Evolutionary conservation across 2,888 invertebrate genomes (phyloP), one percentile per base, ranked within the genome.

Genomic region (Drosophila buzzatii): DNA sequence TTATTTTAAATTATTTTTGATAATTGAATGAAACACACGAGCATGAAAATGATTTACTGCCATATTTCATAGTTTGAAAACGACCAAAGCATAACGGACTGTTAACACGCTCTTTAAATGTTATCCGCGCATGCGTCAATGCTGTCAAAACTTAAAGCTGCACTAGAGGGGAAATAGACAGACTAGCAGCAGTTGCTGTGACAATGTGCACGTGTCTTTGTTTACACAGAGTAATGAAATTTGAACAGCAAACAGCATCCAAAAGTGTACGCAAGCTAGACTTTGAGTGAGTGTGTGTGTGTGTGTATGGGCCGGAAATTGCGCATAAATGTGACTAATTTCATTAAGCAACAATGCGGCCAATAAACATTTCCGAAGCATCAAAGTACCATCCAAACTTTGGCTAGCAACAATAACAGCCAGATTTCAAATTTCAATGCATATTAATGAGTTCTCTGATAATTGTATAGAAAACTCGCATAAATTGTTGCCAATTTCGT

Each of bases 151-250:
- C 12, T 27, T 20, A 31, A 8, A 35, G 14, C 49, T 27, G n/a
- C 12, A 41, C 18, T 10, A 20, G 9, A n/a, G 20, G n/a, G 16
- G 16, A 18, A 27, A 18, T 16, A 18, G 27, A 27, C 27, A 27
- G 27, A 8, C 4, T 20, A 16, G 37, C 37, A 27, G 39, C 39
- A 41, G 27, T 23, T 55, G 16, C n/a, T 49, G 16, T 42, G 45
- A 42, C 76, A 72, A 68, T 52, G 68, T 68, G 62, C 76, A 89
- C 85, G 89, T 86, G 89, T 79, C 76, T 72, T 86, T 86, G 89
- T 86, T 86, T 86, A 86, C 89, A 81, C 74, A 79, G 81, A 82
- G 85, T 89, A 89, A 86, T 86, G 85, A 87, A 89, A 85, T 89
- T 89, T 89, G 73, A 75, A 75, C 69, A 74, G 73, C 63, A 82